Percentiles rank a stretch among this genome's conserved stretches.
phyloP scores from a whole-genome alignment of 1,140 invertebrate species.

The Tribolium madens region DNA sequence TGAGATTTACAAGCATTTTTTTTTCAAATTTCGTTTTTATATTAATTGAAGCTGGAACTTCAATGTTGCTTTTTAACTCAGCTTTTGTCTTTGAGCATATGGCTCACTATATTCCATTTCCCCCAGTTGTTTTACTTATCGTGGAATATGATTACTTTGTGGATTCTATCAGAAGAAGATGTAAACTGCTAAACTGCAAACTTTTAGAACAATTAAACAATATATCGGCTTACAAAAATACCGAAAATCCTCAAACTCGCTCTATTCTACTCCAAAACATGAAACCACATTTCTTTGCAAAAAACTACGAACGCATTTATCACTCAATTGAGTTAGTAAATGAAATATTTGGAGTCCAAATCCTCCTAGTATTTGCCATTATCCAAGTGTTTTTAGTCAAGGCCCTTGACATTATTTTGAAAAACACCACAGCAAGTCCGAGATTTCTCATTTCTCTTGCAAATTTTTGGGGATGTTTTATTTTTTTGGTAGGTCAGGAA shows the following conservation, averaged over 20 bases:
- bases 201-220: not conserved
- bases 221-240: not conserved
- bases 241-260: not conserved
- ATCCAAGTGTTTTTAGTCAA: not conserved
- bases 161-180: not conserved
- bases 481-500: not conserved
- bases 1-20: not conserved
- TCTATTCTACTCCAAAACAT: not conserved
- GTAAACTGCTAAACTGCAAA: not conserved
- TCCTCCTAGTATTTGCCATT: not conserved
- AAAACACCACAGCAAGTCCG: not conserved
- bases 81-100: not conserved
- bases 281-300: not conserved
- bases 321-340: not conserved
- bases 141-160: not conserved
- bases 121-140: not conserved
- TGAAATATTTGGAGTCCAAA: slow-evolving; percentile 3
- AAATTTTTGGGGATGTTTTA: not conserved
- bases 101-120: not conserved
- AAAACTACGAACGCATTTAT: not conserved
- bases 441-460: not conserved
- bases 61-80: not conserved
- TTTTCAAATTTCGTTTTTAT: not conserved
- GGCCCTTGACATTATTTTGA: not conserved
- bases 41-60: not conserved